A percentile compares a stretch with the other conserved stretches of the same genome.
These are phyloP conservation scores for Helarctos malayanus DNA, from an alignment of 2,797 vertebrate genomes.

Conservation along the genomic window DNA sequence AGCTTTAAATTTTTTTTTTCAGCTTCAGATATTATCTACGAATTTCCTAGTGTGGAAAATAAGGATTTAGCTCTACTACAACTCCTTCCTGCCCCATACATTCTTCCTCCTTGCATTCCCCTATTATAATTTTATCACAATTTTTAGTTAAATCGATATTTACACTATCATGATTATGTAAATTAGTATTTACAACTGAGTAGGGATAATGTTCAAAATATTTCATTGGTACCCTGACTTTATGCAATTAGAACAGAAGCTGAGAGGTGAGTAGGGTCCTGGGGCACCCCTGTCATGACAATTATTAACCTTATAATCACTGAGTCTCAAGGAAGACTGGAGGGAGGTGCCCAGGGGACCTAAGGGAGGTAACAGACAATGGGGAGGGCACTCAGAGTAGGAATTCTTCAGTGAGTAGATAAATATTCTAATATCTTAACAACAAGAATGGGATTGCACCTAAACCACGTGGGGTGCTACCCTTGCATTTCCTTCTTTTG, in stretches of 20 bases:
- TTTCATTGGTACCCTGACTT: slow-evolving; percentile 1
- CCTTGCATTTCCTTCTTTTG: not conserved
- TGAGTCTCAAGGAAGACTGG: not conserved
- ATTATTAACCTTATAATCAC: slow-evolving; percentile 14
- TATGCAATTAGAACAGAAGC: slow-evolving; percentile 33
- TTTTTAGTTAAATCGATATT: slow-evolving; percentile 41
- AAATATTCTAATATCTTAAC: slow-evolving; percentile 23
- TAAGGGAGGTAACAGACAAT: not conserved
- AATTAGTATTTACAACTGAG: slow-evolving; percentile 55
- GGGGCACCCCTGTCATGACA: not conserved
- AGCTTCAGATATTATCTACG: not conserved
- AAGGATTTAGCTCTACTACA: slow-evolving; percentile 1
- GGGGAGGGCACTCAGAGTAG: not conserved
- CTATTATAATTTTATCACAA: slow-evolving; percentile 19
- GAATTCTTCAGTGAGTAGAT: not conserved
- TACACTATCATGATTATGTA: slow-evolving; percentile 21
- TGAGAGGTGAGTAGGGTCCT: not conserved
- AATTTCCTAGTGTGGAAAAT: slow-evolving; percentile 32
- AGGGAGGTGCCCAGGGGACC: not conserved
- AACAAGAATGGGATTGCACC: not conserved
- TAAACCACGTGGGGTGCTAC: not conserved
- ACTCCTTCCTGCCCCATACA: not conserved
- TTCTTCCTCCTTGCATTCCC: not conserved
- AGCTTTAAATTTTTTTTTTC: not conserved
- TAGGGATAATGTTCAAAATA: slow-evolving; percentile 56